phyloP scores from a whole-genome alignment of 2,797 vertebrate genomes.

The Poeciliopsis infans region DNA sequence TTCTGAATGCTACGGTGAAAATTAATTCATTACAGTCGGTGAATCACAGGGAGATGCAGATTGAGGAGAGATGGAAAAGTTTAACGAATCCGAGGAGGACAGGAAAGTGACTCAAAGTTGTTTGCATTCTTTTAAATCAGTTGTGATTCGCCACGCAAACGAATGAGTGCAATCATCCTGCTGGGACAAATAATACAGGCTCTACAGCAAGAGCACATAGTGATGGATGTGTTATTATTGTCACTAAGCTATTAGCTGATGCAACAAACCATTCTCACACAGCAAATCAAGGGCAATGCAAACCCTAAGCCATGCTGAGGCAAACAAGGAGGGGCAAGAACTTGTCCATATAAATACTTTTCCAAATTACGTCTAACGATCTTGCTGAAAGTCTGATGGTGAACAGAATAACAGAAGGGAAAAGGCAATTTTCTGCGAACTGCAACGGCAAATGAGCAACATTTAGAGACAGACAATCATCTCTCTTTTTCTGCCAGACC shows the following conservation, averaged over 20 bases:
- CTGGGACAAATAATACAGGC: not conserved
- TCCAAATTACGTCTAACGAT: conserved; percentile 46
- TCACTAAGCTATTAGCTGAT: not conserved
- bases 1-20: not conserved
- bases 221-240: not conserved
- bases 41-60: not conserved
- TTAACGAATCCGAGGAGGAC: not conserved
- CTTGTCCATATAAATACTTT: conserved; percentile 48
- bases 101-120: not conserved
- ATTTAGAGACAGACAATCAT: not conserved
- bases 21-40: conserved; percentile 1
- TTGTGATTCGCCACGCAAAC: not conserved
- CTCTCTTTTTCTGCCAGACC: not conserved
- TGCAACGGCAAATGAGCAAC: not conserved
- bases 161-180: not conserved
- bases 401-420: conserved; percentile 2
- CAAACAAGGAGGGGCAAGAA: conserved; percentile 6
- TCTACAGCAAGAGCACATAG: not conserved
- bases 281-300: conserved; percentile 54
- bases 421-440: not conserved
- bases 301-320: conserved; percentile 33
- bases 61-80: not conserved
- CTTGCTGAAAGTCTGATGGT: conserved; percentile 29
- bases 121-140: not conserved
- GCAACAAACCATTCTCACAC: conserved; percentile 33